Conservation (phyloP, 2,113 vertebrate species). For the Galemys pyrenaicus region DNA sequence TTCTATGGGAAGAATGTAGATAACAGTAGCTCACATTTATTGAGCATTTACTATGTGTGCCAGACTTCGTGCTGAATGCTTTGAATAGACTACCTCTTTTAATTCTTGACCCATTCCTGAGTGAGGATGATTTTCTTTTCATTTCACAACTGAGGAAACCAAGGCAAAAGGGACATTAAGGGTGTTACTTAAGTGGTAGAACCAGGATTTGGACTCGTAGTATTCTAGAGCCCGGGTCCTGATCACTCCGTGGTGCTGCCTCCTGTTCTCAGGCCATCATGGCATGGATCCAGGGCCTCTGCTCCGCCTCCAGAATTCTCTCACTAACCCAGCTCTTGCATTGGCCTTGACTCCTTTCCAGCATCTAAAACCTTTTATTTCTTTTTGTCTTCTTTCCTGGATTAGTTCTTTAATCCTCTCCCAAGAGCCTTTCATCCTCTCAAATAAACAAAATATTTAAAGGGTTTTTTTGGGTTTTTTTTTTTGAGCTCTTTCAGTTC, state of each 20-base stretch:
- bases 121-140: not conserved
- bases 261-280: no score
- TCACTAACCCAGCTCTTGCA: not conserved
- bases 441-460: constrained; percentile 68
- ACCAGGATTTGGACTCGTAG: not conserved
- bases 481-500: constrained; percentile 53
- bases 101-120: not conserved
- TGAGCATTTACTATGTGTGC: not conserved
- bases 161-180: not conserved
- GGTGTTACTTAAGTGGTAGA: not conserved
- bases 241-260: not conserved
- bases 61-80: not conserved
- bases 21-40: not conserved
- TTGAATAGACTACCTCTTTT: not conserved
- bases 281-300: not conserved
- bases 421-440: constrained; percentile 64
- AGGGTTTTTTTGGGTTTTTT: constrained; percentile 37
- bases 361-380: constrained; percentile 47
- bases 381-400: constrained; percentile 54
- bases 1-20: not conserved
- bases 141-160: constrained; percentile 4
- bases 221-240: not conserved
- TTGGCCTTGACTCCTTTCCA: constrained; percentile 43
- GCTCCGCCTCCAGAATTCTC: not conserved
- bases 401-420: constrained; percentile 69